These are phyloP conservation scores for Mesaphorura yosii DNA, from an alignment of 1,140 invertebrate genomes.

Conservation along the genomic window DNA sequence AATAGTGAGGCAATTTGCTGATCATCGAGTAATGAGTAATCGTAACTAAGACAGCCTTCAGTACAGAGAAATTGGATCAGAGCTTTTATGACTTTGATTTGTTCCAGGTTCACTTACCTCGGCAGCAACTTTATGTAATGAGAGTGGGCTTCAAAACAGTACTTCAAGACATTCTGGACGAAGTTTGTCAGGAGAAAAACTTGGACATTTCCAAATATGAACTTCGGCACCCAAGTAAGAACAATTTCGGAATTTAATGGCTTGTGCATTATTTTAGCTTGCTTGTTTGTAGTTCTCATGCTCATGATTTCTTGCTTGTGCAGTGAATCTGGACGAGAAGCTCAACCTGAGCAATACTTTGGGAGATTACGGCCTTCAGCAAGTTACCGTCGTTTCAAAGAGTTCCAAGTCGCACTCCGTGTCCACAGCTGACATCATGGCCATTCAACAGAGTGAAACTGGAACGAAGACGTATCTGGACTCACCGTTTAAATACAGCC, in stretches of 20 bases:
- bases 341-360: constrained; percentile 46
- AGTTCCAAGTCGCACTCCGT: constrained; percentile 42
- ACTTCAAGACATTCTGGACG: constrained; percentile 52
- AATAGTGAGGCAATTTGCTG: no score
- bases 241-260: not conserved
- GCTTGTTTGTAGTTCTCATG: not conserved
- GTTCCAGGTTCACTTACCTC: constrained; percentile 65
- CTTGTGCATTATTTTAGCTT: not conserved
- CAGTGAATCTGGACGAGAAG: constrained; percentile 50
- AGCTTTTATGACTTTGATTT: no score
- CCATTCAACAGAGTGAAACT: constrained; percentile 46
- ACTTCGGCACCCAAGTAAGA: constrained; percentile 61
- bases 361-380: constrained; percentile 53
- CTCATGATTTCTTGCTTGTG: not conserved
- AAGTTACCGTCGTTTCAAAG: constrained; percentile 49
- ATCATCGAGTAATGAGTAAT: no score
- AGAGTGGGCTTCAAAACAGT: constrained; percentile 54
- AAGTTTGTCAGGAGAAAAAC: constrained; percentile 69
- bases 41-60: no score
- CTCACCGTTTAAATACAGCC: constrained; percentile 38
- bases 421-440: constrained; percentile 52
- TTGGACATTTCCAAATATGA: constrained; percentile 61
- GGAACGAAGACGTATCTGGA: constrained; percentile 42
- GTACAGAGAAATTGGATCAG: no score
- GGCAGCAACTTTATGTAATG: constrained; percentile 66